Evolutionary conservation across 1,140 invertebrate species (phyloP), one percentile per base, ranked within the genome.

Genomic region (Apis florea): DNA sequence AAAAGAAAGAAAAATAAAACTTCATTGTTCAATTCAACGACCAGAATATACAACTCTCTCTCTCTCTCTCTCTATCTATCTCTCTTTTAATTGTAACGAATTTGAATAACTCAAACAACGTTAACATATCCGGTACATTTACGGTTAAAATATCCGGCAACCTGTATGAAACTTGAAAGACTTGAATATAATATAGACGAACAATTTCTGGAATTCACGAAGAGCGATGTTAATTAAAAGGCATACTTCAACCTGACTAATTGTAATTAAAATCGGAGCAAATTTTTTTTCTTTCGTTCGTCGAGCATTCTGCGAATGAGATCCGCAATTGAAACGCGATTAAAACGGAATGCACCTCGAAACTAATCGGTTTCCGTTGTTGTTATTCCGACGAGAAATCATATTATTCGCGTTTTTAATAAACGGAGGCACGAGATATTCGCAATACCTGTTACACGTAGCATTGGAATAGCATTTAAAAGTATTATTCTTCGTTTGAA

Each of bases 171-270:
- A 64, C n/a, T 26, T 49, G 58, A 40, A 66, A 64, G 73, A 13
- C 40, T 53, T 53, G 21, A 53, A 75, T 75, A 75, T 75, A 75
- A 53, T 64, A 11, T 26, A 64, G 10, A 17, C 19, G 24, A 26
- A 70, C 31, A 17, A 72, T 72, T 72, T 59, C 53, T 9, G 12
- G 31, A 40, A 72, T 67, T 69, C 19, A 19, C n/a, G 8, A 17
- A 59, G 70, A 59, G 53, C 21, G 21, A n/a, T 47, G 31, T 71
- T 72, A 59, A 72, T 72, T 59, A 72, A 72, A 47, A 19, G 13
- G 11, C 21, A 72, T 15, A 19, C 31, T 40, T 9, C 24, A 24
- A 6, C 26, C 53, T 13, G 6, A 6, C 59, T 21, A 69, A 12
- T 26, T 53, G n/a, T 69, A n/a, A 47, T 68, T 17, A 26, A 40